Evolutionary conservation across 2,888 invertebrate genomes (phyloP).

Genomic region (Amblyteles armatorius): DNA sequence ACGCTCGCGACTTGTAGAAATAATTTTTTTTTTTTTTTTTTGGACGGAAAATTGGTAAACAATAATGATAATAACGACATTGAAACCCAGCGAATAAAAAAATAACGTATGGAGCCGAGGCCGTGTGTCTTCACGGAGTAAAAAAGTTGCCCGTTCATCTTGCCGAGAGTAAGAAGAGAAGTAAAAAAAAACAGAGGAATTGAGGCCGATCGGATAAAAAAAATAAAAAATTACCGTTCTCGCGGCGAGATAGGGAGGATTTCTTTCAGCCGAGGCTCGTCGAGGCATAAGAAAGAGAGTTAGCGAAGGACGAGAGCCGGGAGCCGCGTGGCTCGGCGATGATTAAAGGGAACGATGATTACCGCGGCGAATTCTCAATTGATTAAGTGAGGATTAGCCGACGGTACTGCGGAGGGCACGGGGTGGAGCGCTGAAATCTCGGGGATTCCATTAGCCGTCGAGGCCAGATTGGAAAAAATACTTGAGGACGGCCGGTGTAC

Average conservation of each 20-base stretch:
- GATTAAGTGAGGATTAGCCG: slow-evolving; percentile 60
- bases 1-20: too few relatives aligned
- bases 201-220: not conserved
- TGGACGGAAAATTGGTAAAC: too few relatives aligned
- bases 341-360: slow-evolving; percentile 56
- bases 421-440: slow-evolving; percentile 51
- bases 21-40: too few relatives aligned
- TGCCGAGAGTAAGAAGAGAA: not conserved
- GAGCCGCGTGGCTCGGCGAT: slow-evolving; percentile 32
- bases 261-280: not conserved
- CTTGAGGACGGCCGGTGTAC: too few relatives aligned
- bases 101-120: too few relatives aligned
- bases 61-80: too few relatives aligned
- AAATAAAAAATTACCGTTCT: not conserved
- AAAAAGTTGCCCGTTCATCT: not conserved
- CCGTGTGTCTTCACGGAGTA: too few relatives aligned
- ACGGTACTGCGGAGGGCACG: slow-evolving; percentile 9
- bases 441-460: slow-evolving; percentile 54
- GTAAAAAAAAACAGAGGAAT: not conserved
- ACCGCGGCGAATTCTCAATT: slow-evolving; percentile 53
- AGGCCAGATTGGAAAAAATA: slow-evolving; percentile 52
- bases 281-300: slow-evolving; percentile 19
- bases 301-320: not conserved
- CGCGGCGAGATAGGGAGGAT: slow-evolving; percentile 27
- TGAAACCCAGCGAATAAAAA: too few relatives aligned